These are phyloP conservation scores for Ectropis grisescens DNA, from an alignment of 1,140 invertebrate genomes.

Conservation along the genomic window DNA sequence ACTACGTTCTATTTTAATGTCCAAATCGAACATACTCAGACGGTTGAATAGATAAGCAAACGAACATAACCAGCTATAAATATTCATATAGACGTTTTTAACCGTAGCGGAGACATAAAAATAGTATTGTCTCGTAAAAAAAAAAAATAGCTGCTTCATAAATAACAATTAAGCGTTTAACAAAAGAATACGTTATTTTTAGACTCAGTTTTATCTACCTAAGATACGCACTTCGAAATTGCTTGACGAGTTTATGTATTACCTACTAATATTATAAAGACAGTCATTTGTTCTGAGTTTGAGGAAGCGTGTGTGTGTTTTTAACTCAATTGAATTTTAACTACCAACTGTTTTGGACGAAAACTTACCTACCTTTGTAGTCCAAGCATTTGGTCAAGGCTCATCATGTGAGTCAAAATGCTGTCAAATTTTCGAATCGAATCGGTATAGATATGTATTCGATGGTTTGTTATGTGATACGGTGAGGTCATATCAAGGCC, in stretches of 20 bases:
- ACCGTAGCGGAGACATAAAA: conserved; percentile 56
- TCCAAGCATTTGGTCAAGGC: background rate
- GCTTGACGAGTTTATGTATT: no score
- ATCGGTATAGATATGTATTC: no score
- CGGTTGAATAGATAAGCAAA: no score
- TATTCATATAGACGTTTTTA: conserved; percentile 54
- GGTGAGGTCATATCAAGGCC: no score
- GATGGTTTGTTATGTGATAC: no score
- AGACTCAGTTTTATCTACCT: conserved; percentile 4
- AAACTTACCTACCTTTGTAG: background rate
- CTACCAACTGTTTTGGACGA: background rate
- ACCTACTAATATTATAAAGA: no score
- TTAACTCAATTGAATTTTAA: no score
- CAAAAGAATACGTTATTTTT: conserved; percentile 45
- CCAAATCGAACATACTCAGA: no score
- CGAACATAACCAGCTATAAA: conserved; percentile 19
- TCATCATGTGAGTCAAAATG: no score
- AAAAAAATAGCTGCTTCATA: conserved; percentile 55
- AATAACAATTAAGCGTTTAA: conserved; percentile 39
- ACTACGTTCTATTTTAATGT: no score
- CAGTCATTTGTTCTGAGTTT: background rate
- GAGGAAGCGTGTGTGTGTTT: background rate
- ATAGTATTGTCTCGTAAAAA: conserved; percentile 50
- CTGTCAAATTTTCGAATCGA: no score
- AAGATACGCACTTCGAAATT: background rate